Conservation (phyloP, 2,113 vertebrate genomes). For the Pipra filicauda region DNA sequence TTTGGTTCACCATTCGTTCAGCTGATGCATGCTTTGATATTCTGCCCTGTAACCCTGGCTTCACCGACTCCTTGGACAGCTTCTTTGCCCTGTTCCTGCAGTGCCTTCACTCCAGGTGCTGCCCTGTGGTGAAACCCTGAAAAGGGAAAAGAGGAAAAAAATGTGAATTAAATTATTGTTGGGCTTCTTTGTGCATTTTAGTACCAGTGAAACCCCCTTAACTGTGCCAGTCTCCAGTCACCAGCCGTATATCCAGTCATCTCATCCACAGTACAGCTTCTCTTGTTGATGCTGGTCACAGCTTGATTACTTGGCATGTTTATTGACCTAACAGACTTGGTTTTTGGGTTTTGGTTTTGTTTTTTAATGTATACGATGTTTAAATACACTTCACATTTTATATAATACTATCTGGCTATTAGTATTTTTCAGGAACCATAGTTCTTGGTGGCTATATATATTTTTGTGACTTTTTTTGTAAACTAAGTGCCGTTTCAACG, state of each 20-base stretch:
- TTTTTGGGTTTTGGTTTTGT: conserved; percentile 70
- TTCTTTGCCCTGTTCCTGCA: conserved; percentile 48
- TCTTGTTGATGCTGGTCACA: conserved; percentile 75
- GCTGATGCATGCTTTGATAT: conserved; percentile 66
- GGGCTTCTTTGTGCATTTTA: conserved; percentile 67
- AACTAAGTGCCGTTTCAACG: conserved; percentile 91
- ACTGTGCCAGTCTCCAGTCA: conserved; percentile 77
- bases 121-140: conserved; percentile 31
- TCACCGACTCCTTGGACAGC: conserved; percentile 15
- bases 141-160: conserved; percentile 42
- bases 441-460: conserved; percentile 88
- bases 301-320: conserved; percentile 86
- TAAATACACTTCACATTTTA: conserved; percentile 88
- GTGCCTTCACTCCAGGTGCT: conserved; percentile 56
- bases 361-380: conserved; percentile 84
- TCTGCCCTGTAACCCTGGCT: conserved; percentile 48
- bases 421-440: conserved; percentile 87
- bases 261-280: conserved; percentile 71
- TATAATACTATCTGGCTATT: conserved; percentile 89
- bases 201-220: conserved; percentile 58
- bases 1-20: conserved; percentile 20
- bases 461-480: conserved; percentile 97
- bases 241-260: conserved; percentile 70
- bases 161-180: conserved; percentile 56
- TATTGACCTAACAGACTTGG: conserved; percentile 75